A percentile compares a stretch with the other conserved stretches of the same genome.
These are phyloP conservation scores for Macrosiphum euphorbiae DNA, from an alignment of 2,888 invertebrate species.

Conservation along the genomic window DNA sequence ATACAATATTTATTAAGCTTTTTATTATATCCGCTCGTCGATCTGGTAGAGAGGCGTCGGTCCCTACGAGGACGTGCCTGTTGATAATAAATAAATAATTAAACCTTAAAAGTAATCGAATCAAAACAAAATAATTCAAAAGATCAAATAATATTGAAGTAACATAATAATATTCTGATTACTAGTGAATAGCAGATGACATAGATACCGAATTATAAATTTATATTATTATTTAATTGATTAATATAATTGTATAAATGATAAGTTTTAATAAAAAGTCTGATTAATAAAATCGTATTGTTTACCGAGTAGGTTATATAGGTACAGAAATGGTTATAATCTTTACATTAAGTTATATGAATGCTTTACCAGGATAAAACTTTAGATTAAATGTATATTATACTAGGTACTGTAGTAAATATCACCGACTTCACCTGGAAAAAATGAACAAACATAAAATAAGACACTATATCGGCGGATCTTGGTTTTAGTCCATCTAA, in stretches of 20 bases:
- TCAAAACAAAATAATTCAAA: not conserved
- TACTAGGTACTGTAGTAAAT: not conserved
- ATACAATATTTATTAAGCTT: not conserved
- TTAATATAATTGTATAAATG: not conserved
- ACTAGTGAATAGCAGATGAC: not conserved
- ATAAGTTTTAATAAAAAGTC: not conserved
- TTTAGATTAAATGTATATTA: not conserved
- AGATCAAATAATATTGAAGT: not conserved
- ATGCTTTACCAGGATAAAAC: not conserved
- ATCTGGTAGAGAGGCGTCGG: rapidly evolving
- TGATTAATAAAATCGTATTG: not conserved
- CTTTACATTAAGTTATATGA: not conserved
- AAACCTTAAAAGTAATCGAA: not conserved
- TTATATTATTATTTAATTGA: not conserved
- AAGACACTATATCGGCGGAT: not conserved
- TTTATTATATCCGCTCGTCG: not conserved
- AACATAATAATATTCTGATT: not conserved
- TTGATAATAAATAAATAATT: not conserved
- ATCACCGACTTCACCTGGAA: not conserved
- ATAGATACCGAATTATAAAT: not conserved
- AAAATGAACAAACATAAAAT: not conserved
- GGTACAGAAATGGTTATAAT: not conserved
- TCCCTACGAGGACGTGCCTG: not conserved
- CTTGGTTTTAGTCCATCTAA: not conserved
- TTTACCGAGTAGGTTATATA: not conserved